A percentile compares a stretch with the other conserved stretches of the same genome.
Conservation (phyloP, 2,888 invertebrate genomes). For the Beris morrisii region DNA sequence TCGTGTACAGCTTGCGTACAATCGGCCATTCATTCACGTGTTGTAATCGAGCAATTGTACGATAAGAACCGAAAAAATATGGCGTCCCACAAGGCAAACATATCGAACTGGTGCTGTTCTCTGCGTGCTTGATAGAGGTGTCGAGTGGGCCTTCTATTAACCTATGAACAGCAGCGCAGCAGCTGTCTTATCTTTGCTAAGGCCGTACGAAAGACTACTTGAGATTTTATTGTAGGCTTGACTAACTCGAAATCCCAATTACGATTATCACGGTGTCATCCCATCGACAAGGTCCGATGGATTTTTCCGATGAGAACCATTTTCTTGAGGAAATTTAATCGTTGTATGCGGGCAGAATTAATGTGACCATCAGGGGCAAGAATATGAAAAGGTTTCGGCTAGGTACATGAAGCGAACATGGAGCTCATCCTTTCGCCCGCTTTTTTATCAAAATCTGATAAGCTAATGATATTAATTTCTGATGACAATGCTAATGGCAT, state of each 20-base stretch:
- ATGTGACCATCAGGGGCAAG: neutral
- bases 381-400: too few relatives aligned
- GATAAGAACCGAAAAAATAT: slow-evolving; percentile 1
- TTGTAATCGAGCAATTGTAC: neutral
- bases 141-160: too few relatives aligned
- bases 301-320: slow-evolving; percentile 18
- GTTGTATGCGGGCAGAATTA: slow-evolving; percentile 9
- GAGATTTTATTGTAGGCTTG: too few relatives aligned
- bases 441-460: neutral
- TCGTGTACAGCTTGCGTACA: neutral
- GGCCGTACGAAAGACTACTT: too few relatives aligned
- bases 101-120: slow-evolving; percentile 3
- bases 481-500: too few relatives aligned
- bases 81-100: slow-evolving; percentile 7
- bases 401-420: neutral
- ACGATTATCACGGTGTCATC: too few relatives aligned
- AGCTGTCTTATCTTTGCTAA: too few relatives aligned
- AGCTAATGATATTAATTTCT: too few relatives aligned
- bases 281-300: too few relatives aligned
- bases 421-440: slow-evolving; percentile 10
- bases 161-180: too few relatives aligned
- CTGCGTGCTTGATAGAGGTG: too few relatives aligned
- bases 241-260: too few relatives aligned
- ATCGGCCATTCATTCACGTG: slow-evolving; percentile 20
- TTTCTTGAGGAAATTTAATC: neutral